Conservation (phyloP, 1,140 invertebrate species). For the Wiebesia pumilae region DNA sequence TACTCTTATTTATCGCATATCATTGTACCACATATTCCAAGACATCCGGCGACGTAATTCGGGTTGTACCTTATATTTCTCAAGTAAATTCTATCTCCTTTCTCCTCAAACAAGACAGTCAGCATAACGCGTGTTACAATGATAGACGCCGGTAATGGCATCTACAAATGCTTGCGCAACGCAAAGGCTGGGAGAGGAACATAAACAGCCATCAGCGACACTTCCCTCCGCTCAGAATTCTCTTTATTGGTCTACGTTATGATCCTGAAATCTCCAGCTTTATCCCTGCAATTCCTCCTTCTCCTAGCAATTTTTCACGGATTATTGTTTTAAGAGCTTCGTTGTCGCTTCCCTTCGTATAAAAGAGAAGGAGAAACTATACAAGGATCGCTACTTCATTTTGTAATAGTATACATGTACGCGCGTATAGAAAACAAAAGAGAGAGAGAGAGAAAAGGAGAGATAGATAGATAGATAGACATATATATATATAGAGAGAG, state of each 20-base stretch:
- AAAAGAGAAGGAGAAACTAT: conserved; percentile 50
- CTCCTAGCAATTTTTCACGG: conserved; percentile 62
- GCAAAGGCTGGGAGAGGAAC: not conserved
- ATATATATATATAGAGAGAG: too few species aligned
- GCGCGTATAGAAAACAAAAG: conserved; percentile 43
- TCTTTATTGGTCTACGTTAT: conserved; percentile 65
- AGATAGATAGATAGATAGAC: not conserved
- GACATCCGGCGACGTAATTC: conserved; percentile 42
- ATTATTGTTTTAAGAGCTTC: conserved; percentile 66
- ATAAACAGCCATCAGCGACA: conserved; percentile 61
- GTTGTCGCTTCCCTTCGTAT: not conserved
- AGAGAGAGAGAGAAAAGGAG: too few species aligned
- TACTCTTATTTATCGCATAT: too few species aligned
- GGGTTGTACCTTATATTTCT: conserved; percentile 10
- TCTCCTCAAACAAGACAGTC: not conserved
- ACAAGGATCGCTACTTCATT: conserved; percentile 54
- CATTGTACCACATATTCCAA: too few species aligned
- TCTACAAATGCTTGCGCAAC: not conserved
- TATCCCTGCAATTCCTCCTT: conserved; percentile 27
- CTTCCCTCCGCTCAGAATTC: conserved; percentile 56
- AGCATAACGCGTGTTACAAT: conserved; percentile 26
- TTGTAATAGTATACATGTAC: conserved; percentile 51
- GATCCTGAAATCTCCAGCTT: conserved; percentile 59
- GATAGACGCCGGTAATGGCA: not conserved
- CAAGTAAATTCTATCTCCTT: conserved; percentile 38